Evolutionary conservation across 1,140 invertebrate genomes (phyloP), one percentile per base, ranked within the genome.

Genomic region (Melipona quadrifasciata): DNA sequence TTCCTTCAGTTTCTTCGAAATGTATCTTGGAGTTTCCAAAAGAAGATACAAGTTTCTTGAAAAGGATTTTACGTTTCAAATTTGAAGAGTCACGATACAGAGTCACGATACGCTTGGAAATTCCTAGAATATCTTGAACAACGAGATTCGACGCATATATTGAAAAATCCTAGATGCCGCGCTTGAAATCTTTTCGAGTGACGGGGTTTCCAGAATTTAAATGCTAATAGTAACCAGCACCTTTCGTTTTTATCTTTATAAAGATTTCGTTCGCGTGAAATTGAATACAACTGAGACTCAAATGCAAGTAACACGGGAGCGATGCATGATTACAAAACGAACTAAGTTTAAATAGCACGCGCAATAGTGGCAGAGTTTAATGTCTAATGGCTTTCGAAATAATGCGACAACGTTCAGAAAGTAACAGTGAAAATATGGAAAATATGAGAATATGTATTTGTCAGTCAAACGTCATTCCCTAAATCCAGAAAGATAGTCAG

Each of bases 401-500:
- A n/a, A n/a, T n/a, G 24, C n/a, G n/a, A 61, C n/a, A 24, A n/a
- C 19, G 14, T n/a, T 3, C 11, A 61, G 39, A 14, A 11, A 61
- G 58, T 24, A 61, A 61, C 58, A 65, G n/a, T 27, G 27, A 27
- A 65, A 27, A 65, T 31, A 31, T 31, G 27, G 11, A 31, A 68
- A 31, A 21, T 21, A 47, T n/a, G 14, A 16, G 16, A 24, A 39
- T 2, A 55, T 14, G 12, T 75, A 12, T 16, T 24, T 61, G 58
- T n/a, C 58, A 14, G 58, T 61, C 57, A 58, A 31, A 24, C 4
- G 27, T 4, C 27, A 14, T 14, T 27, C 12, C 53, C 47, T 75
- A 75, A 75, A 71, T 2, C 21, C n/a, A n/a, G 73, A 16, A 75
- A 74, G 17, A 27, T 74, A 55, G 47, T 74, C 72, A 57, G 53